phyloP scores from a whole-genome alignment of 2,113 vertebrate genomes.

The Microtus richardsoni region DNA sequence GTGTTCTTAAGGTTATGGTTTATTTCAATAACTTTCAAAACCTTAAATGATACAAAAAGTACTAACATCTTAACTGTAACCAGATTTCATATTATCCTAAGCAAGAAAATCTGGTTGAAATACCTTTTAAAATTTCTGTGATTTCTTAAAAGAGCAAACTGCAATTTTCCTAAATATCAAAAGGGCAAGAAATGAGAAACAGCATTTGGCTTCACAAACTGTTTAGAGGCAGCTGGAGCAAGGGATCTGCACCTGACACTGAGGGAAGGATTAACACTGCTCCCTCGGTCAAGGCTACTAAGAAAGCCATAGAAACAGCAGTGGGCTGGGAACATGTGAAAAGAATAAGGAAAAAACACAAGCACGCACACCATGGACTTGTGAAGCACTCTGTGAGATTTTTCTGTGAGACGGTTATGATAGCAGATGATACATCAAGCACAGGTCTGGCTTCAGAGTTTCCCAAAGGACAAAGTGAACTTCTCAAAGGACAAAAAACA shows the following conservation, averaged over 20 bases:
- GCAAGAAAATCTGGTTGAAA: constrained; percentile 68
- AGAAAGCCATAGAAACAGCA: constrained; percentile 45
- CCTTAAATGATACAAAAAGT: constrained; percentile 71
- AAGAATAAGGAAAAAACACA: constrained; percentile 1
- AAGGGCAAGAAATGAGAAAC: constrained; percentile 82
- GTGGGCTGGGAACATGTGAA: background rate
- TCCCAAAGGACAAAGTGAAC: background rate
- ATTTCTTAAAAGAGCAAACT: constrained; percentile 79
- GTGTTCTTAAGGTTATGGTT: constrained; percentile 73
- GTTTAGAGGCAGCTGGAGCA: constrained; percentile 59
- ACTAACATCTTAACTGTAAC: constrained; percentile 75
- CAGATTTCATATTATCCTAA: constrained; percentile 76
- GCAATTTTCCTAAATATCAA: constrained; percentile 82
- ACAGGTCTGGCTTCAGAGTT: background rate
- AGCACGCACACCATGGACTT: background rate
- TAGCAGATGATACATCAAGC: background rate
- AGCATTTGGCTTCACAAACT: constrained; percentile 77
- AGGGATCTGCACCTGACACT: constrained; percentile 57
- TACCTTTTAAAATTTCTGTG: constrained; percentile 64
- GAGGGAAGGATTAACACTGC: background rate
- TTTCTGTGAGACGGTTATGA: background rate
- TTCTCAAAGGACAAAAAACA: background rate
- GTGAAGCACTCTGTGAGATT: background rate
- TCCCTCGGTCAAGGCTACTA: constrained; percentile 42
- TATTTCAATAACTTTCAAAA: constrained; percentile 77